Base-by-base conservation (phyloP, 2,888 invertebrate genomes). In the Clivina fossor region DNA sequence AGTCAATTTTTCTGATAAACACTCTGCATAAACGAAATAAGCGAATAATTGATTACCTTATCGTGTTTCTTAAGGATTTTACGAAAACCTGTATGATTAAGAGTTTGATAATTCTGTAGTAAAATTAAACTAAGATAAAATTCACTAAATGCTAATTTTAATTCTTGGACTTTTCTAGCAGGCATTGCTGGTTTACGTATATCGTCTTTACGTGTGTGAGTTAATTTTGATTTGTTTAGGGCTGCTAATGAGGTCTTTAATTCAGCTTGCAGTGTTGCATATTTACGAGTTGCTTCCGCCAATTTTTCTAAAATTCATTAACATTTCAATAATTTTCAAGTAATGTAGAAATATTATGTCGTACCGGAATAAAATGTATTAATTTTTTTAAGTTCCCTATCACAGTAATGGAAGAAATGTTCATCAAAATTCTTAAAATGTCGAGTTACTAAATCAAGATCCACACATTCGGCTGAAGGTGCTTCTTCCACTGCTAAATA, bases 41-140 rank as follows among this genome's bases (percentile, higher is more conserved):
- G 61, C 62, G n/a, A n/a, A n/a, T n/a, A n/a, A n/a, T n/a, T n/a
- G n/a, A n/a, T 60, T 68, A 85, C 85, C 77, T 93, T 93, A 71
- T 93, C 93, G 71, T 92, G 92, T 71, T 93, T 93, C 72, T 93
- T 93, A 37, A 93, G 77, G 63, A 93, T 94, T 73, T 93, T 93
- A 33, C 93, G 79, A 73, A 93, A 93, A 1, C 93, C 93, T 3
- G 91, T 92, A 66, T 89, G 89, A 75, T 93, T 93, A 9, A 93
- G 77, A 64, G 88, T 90, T 72, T 93, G 91, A 71, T 90, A 91
- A 72, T 93, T 93, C 74, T 93, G 93, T 47, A 93, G 74, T 33
- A 93, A 75, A 65, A 93, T 90, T 53, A 93, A 76, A 64, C 88
- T 88, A 49, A 93, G 79, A 74, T 93, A 94, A 73, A 91, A 93